Conservation (phyloP, 35 echinoderm and acorn worm species). For the Apostichopus japonicus region DNA sequence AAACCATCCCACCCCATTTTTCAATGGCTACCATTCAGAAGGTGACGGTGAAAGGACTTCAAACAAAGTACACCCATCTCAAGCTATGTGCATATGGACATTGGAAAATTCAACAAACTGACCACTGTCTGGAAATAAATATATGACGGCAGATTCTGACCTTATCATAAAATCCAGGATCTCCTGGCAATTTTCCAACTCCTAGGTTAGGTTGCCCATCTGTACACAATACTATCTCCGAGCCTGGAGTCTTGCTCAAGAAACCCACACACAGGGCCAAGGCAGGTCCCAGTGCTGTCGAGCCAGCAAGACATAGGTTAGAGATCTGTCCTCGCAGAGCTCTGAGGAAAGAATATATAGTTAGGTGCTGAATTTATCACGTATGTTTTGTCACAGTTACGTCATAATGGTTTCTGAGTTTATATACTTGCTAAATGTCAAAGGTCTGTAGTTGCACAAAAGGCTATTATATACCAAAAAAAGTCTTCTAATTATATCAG, state of each 20-base stretch:
- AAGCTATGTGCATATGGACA: no score
- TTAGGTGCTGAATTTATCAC: neutral
- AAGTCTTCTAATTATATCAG: neutral
- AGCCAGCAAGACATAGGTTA: constrained; percentile 61
- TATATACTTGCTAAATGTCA: neutral
- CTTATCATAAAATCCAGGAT: constrained; percentile 39
- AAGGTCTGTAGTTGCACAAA: neutral
- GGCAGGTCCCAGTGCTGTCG: constrained; percentile 87
- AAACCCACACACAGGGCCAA: constrained; percentile 79
- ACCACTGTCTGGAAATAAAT: no score
- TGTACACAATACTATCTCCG: constrained; percentile 90
- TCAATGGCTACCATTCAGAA: no score
- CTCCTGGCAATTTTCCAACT: constrained; percentile 59
- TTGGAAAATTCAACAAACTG: no score
- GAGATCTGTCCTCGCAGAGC: constrained; percentile 59
- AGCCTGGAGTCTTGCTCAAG: constrained; percentile 79
- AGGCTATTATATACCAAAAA: neutral
- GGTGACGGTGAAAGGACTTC: no score
- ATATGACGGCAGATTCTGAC: constrained; percentile 1
- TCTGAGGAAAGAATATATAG: constrained; percentile 35
- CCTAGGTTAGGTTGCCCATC: constrained; percentile 91
- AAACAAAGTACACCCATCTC: no score
- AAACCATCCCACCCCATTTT: no score
- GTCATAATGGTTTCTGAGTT: neutral
- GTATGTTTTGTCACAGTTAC: no score